phyloP scores from a whole-genome alignment of 2,888 invertebrate species.

The Balanococcus diminutus region DNA sequence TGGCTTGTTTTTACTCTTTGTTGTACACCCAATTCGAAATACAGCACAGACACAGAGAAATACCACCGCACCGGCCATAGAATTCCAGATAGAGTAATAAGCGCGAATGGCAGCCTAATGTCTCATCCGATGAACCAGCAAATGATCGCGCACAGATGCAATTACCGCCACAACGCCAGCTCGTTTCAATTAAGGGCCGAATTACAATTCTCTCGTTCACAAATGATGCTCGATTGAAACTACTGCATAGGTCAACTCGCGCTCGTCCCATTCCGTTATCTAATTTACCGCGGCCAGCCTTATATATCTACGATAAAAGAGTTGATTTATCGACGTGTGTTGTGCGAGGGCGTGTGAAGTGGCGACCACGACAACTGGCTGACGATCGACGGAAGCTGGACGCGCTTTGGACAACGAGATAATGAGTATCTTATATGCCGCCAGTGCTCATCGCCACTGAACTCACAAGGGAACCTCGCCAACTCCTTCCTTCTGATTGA shows the following conservation, averaged over 20 bases:
- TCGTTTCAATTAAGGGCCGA: neutral
- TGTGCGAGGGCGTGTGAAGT: neutral
- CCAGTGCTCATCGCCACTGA: no score
- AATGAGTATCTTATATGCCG: neutral
- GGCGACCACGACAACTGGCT: neutral
- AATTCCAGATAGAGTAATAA: no score
- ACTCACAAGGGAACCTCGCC: no score
- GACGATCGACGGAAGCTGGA: neutral
- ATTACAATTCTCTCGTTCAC: neutral
- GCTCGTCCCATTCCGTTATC: neutral
- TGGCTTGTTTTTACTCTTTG: neutral
- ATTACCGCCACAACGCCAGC: neutral
- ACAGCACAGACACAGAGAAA: no score
- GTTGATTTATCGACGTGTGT: constrained; percentile 14
- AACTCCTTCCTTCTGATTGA: no score
- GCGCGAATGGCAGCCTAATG: neutral
- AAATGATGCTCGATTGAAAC: neutral
- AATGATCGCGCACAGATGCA: neutral
- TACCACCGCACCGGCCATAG: no score
- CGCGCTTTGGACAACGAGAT: neutral
- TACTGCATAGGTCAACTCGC: neutral
- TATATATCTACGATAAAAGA: neutral
- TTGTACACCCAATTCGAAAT: neutral
- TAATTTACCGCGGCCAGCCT: neutral
- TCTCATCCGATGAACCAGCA: neutral